Percentiles rank a stretch among this genome's conserved stretches.
Evolutionary conservation across 2,888 invertebrate genomes (phyloP).

Genomic region (Volucella inflata): DNA sequence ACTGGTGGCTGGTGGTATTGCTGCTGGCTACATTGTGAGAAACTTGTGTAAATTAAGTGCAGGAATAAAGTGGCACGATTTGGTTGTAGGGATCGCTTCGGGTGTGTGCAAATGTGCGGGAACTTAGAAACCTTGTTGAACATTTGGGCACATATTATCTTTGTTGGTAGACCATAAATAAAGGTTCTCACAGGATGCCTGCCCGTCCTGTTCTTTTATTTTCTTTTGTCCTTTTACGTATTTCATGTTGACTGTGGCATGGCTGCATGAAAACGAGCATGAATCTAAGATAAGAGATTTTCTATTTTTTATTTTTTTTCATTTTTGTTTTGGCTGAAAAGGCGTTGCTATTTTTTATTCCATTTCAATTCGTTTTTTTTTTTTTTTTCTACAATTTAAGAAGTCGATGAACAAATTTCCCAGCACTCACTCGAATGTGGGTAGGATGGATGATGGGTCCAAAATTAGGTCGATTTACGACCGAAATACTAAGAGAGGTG

Average conservation of each 20-base stretch:
- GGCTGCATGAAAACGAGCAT: constrained; percentile 51
- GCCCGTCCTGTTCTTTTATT: constrained; percentile 41
- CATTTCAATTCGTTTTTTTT: constrained; percentile 53
- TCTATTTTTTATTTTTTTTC: constrained; percentile 32
- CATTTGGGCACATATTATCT: constrained; percentile 75
- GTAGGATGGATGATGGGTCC: constrained; percentile 8
- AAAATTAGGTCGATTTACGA: constrained; percentile 55
- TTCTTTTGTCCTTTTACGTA: constrained; percentile 11
- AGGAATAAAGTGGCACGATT: constrained; percentile 73
- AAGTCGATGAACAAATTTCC: constrained; percentile 67
- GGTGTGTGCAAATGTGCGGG: constrained; percentile 52
- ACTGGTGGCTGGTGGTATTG: constrained; percentile 35
- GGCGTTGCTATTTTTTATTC: constrained; percentile 42
- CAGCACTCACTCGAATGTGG: neutral
- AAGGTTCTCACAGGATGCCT: constrained; percentile 64
- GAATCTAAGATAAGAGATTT: constrained; percentile 63
- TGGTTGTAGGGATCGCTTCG: constrained; percentile 34
- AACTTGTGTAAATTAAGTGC: constrained; percentile 75
- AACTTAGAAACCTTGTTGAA: constrained; percentile 75
- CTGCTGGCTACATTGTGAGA: constrained; percentile 66
- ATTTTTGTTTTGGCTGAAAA: constrained; percentile 35
- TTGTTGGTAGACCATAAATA: constrained; percentile 74
- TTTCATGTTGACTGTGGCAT: constrained; percentile 24
- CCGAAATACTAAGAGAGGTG: constrained; percentile 4
- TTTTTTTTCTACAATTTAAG: constrained; percentile 49